phyloP scores from a whole-genome alignment of 2,797 vertebrate species.

The Delichon dasypus region DNA sequence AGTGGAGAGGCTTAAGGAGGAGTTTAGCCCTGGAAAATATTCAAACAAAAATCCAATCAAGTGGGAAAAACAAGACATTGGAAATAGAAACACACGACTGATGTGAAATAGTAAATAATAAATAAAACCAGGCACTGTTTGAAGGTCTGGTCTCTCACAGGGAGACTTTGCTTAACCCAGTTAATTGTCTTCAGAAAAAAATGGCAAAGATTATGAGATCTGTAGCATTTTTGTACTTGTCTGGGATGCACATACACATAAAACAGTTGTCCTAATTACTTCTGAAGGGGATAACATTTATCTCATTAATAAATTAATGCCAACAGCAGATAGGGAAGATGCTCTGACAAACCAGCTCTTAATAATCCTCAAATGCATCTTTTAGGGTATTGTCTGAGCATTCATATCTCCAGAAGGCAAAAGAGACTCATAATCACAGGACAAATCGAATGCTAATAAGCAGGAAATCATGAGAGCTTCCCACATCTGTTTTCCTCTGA shows the following conservation, averaged over 20 bases:
- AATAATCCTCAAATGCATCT: slow-evolving; percentile 12
- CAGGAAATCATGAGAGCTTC: slow-evolving; percentile 29
- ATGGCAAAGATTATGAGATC: neutral
- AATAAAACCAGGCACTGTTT: neutral
- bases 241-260: neutral
- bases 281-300: slow-evolving; percentile 28
- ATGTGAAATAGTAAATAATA: neutral
- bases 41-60: neutral
- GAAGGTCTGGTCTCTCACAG: neutral
- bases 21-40: neutral
- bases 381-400: neutral
- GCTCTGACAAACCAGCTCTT: neutral
- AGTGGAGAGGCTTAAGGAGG: neutral
- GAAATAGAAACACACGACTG: neutral
- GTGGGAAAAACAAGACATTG: slow-evolving; percentile 4
- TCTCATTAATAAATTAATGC: slow-evolving; percentile 36
- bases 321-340: neutral
- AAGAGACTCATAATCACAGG: neutral
- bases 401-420: neutral
- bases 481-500: slow-evolving; percentile 38
- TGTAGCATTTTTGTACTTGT: neutral
- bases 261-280: neutral
- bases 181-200: neutral
- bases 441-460: slow-evolving; percentile 38
- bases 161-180: neutral